A percentile compares a stretch with the other conserved stretches of the same genome.
These are phyloP conservation scores for Melitaea cinxia DNA, from an alignment of 1,140 invertebrate species.

Conservation along the genomic window DNA sequence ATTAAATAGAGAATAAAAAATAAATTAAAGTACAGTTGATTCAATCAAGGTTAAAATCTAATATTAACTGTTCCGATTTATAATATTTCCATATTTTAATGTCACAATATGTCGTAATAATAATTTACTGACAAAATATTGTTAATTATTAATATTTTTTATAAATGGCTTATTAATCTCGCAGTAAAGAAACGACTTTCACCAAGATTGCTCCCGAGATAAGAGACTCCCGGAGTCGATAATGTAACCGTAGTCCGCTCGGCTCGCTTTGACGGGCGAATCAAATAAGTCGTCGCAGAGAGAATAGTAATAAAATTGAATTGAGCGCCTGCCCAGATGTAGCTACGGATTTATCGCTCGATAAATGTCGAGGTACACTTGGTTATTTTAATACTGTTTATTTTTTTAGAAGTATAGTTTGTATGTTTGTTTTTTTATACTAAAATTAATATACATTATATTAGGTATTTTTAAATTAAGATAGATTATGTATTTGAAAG, in stretches of 20 bases:
- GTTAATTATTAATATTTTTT: too few relatives aligned
- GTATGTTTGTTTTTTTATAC: not conserved
- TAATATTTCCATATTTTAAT: too few relatives aligned
- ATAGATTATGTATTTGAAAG: too few relatives aligned
- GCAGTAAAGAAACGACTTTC: not conserved
- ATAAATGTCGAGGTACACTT: constrained; percentile 42
- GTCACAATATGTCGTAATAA: too few relatives aligned
- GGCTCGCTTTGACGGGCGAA: constrained; percentile 74
- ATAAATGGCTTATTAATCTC: constrained; percentile 1
- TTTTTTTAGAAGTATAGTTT: too few relatives aligned
- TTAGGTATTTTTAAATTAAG: too few relatives aligned
- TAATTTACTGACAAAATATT: too few relatives aligned
- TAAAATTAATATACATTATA: too few relatives aligned
- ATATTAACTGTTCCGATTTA: too few relatives aligned
- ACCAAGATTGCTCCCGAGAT: constrained; percentile 21
- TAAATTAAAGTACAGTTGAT: too few relatives aligned
- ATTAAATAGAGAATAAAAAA: too few relatives aligned
- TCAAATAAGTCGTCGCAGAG: constrained; percentile 72
- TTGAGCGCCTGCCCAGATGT: constrained; percentile 73
- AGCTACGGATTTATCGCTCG: constrained; percentile 75
- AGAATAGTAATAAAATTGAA: constrained; percentile 81
- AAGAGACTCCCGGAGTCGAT: constrained; percentile 46
- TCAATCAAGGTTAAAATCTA: too few relatives aligned
- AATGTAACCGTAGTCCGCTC: constrained; percentile 65
- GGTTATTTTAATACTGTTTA: constrained; percentile 16